A percentile compares a stretch with the other conserved stretches of the same genome.
Evolutionary conservation across 2,888 invertebrate species (phyloP).

Genomic region (Drosophila fulvimacula): DNA sequence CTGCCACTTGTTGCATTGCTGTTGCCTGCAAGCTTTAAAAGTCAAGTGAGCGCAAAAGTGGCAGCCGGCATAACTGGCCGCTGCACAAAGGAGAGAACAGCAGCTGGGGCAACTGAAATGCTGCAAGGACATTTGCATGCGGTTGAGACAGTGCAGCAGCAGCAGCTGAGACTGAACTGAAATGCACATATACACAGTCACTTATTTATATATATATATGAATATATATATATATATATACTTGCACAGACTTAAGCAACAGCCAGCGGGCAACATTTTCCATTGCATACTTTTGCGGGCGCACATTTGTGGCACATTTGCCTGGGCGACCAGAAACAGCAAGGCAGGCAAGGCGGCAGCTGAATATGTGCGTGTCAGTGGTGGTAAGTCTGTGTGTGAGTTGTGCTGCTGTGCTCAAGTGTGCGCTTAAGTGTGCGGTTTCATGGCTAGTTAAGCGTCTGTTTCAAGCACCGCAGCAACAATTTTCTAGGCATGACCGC

Average conservation of each 20-base stretch:
- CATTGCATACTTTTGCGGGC: slow-evolving; percentile 68
- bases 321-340: slow-evolving; percentile 68
- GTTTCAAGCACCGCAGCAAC: slow-evolving; percentile 45
- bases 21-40: slow-evolving; percentile 61
- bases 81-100: slow-evolving; percentile 42
- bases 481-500: slow-evolving; percentile 44
- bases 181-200: slow-evolving; percentile 6
- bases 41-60: slow-evolving; percentile 68
- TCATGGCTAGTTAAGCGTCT: slow-evolving; percentile 66
- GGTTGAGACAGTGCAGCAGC: slow-evolving; percentile 41
- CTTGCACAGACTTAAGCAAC: slow-evolving; percentile 38
- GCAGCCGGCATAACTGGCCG: slow-evolving; percentile 41
- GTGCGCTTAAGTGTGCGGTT: slow-evolving; percentile 66
- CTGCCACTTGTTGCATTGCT: slow-evolving; percentile 61
- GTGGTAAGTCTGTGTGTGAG: background rate
- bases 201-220: background rate
- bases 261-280: slow-evolving; percentile 48
- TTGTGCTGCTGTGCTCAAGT: slow-evolving; percentile 46
- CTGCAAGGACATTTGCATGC: slow-evolving; percentile 62
- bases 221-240: background rate
- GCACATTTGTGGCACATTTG: slow-evolving; percentile 74
- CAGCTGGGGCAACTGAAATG: slow-evolving; percentile 19
- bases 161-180: slow-evolving; percentile 12
- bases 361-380: slow-evolving; percentile 9
- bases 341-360: slow-evolving; percentile 10